Conservation (phyloP, 2,888 invertebrate genomes). For the Acholoe squamosa region DNA sequence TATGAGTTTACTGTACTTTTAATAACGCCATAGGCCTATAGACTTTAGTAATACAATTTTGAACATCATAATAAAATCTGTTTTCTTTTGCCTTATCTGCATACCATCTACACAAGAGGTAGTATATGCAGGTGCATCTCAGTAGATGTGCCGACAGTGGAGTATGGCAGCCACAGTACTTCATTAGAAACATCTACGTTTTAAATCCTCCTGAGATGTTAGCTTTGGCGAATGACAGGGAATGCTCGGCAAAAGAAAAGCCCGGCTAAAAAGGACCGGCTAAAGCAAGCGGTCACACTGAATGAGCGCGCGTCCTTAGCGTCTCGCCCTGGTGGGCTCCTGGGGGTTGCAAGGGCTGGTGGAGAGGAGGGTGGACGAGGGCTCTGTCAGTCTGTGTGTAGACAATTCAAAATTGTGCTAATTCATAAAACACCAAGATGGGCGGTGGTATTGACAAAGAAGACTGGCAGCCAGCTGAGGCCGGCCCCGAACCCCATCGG, state of each 20-base stretch:
- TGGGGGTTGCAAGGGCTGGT: not conserved
- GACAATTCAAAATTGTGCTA: constrained; percentile 44
- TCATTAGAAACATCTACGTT: constrained; percentile 13
- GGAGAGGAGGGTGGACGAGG: not conserved
- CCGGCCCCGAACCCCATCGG: not conserved
- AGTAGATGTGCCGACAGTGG: not conserved
- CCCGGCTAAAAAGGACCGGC: not conserved
- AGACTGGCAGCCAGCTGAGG: constrained; percentile 15
- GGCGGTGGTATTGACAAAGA: constrained; percentile 6
- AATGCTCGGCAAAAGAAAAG: not conserved
- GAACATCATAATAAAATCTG: too few relatives aligned
- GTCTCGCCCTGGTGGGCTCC: not conserved
- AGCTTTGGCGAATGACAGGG: not conserved
- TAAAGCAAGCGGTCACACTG: not conserved
- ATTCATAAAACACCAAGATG: constrained; percentile 19
- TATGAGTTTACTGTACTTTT: too few relatives aligned
- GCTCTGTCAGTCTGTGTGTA: not conserved
- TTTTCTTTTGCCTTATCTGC: too few relatives aligned
- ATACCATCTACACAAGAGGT: not conserved
- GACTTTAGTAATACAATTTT: too few relatives aligned
- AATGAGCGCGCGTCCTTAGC: constrained; percentile 24
- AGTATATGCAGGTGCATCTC: constrained; percentile 1
- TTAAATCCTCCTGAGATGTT: not conserved
- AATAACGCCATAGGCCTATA: too few relatives aligned
- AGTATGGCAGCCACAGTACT: not conserved